These are phyloP conservation scores for Cylindroiulus punctatus DNA, from an alignment of 2,888 invertebrate genomes.

Conservation along the genomic window DNA sequence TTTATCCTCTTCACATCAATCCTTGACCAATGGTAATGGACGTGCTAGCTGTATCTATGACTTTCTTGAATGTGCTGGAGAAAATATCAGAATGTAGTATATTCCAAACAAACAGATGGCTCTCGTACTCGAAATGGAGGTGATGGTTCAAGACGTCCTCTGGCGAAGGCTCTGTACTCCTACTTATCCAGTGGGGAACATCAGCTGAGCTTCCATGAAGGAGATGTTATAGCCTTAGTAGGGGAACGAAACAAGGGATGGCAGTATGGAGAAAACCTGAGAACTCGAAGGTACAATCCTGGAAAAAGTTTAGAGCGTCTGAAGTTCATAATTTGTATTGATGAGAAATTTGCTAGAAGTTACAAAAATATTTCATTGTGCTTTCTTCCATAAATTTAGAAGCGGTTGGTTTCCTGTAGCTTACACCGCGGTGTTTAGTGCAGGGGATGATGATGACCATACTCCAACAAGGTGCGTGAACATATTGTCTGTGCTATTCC, in stretches of 20 bases:
- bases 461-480: constrained; percentile 54
- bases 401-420: constrained; percentile 96
- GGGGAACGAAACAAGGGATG: constrained; percentile 94
- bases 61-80: too few relatives aligned
- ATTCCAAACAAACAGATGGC: background rate
- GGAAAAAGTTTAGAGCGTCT: background rate
- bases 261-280: constrained; percentile 95
- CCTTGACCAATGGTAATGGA: constrained; percentile 62
- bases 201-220: constrained; percentile 90
- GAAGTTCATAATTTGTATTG: too few relatives aligned
- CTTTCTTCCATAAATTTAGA: constrained; percentile 63
- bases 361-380: background rate
- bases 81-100: background rate
- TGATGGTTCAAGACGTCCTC: constrained; percentile 68
- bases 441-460: constrained; percentile 65
- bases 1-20: constrained; percentile 78
- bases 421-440: constrained; percentile 79
- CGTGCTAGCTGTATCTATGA: too few relatives aligned
- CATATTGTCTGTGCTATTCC: too few relatives aligned
- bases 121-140: constrained; percentile 11
- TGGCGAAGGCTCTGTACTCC: constrained; percentile 87
- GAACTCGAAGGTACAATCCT: constrained; percentile 76
- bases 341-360: too few relatives aligned
- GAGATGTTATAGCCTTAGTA: constrained; percentile 85
- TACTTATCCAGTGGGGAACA: constrained; percentile 89